These are phyloP conservation scores for Mormoops blainvillei DNA, from an alignment of 2,113 vertebrate genomes.

Conservation along the genomic window DNA sequence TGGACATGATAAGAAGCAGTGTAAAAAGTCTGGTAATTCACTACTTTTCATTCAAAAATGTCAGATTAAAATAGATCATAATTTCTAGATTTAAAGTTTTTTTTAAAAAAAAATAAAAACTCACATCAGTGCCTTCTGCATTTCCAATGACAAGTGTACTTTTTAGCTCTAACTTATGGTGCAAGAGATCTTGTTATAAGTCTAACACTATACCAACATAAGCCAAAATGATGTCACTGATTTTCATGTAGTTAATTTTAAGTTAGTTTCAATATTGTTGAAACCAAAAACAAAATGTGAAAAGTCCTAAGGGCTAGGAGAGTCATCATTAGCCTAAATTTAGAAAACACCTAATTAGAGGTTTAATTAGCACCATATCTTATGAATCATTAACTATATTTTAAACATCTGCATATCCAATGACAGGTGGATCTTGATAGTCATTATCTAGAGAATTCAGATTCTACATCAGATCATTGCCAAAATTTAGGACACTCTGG, in stretches of 20 bases:
- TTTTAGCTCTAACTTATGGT: background rate
- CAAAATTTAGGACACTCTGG: background rate
- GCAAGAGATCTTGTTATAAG: background rate
- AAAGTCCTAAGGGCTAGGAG: background rate
- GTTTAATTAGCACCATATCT: constrained; percentile 21
- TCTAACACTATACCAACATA: background rate
- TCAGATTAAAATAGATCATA: constrained; percentile 72
- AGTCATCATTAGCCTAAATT: constrained; percentile 25
- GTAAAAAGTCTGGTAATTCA: constrained; percentile 70
- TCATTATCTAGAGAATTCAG: background rate
- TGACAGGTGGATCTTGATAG: background rate
- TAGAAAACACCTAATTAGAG: constrained; percentile 12
- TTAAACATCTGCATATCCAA: background rate
- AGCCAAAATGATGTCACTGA: background rate
- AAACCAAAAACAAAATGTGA: constrained; percentile 16
- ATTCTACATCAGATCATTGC: background rate
- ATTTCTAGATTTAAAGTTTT: constrained; percentile 70
- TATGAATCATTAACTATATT: constrained; percentile 6
- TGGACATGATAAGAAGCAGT: constrained; percentile 74
- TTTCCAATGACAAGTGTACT: background rate
- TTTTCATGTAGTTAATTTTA: background rate
- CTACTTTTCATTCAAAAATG: constrained; percentile 63
- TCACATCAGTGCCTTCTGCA: background rate
- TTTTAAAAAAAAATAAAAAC: background rate
- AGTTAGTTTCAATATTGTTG: background rate